Conservation (phyloP, 1,140 invertebrate species). For the Pectinophora gossypiella region DNA sequence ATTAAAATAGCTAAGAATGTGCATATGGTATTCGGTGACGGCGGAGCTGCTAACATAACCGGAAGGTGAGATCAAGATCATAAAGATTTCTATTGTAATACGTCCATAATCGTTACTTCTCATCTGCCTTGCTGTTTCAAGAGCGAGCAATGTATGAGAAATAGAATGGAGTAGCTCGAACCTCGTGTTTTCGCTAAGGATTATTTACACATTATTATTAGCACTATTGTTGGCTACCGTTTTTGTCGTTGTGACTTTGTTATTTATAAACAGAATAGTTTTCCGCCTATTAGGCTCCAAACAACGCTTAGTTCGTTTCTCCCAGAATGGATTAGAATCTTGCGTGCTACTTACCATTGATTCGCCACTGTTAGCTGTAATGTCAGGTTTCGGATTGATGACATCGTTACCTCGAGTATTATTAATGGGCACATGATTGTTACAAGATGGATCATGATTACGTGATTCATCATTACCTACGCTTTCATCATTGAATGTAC, state of each 20-base stretch:
- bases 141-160: conserved; percentile 57
- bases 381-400: conserved; percentile 13
- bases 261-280: conserved; percentile 68
- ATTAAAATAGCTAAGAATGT: no score
- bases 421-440: neutral
- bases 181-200: neutral
- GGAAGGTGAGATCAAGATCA: conserved; percentile 54
- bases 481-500: conserved; percentile 15
- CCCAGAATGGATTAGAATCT: conserved; percentile 67
- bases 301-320: conserved; percentile 55
- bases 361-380: conserved; percentile 33
- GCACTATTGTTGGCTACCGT: conserved; percentile 12
- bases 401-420: conserved; percentile 1
- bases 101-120: no score
- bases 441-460: conserved; percentile 19
- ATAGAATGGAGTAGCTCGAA: conserved; percentile 25
- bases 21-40: no score
- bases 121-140: conserved; percentile 44
- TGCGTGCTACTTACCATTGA: conserved; percentile 54
- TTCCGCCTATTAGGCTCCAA: conserved; percentile 66
- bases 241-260: conserved; percentile 57
- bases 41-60: no score
- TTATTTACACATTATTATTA: conserved; percentile 13
- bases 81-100: conserved; percentile 36
- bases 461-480: conserved; percentile 20